Evolutionary conservation across 2,888 invertebrate genomes (phyloP), one percentile per base, ranked within the genome.

Genomic region (Drosophila kokeensis): DNA sequence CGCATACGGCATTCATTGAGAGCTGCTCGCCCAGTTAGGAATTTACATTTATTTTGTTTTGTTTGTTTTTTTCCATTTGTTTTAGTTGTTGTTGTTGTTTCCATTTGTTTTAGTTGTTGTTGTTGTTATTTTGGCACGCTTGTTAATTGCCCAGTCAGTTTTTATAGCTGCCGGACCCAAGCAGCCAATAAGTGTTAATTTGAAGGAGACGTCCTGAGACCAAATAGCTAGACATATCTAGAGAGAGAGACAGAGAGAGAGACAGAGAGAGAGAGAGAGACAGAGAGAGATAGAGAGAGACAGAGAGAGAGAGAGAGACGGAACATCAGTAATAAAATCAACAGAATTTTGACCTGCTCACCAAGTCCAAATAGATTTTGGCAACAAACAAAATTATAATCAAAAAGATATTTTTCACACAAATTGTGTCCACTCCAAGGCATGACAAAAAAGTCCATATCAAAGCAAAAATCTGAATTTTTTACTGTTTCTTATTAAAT

Each of bases 71-170:
- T 54, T 59, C n/a, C 21, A 45, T 45, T 60, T 60, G 18, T 13
- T 50, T 42, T 24, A 65, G 15, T 34, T 61, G 59, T 48, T 45
- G 24, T 10, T 64, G 32, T 42, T 60, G 21, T 42, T 55, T 38
- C n/a, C 21, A 45, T 45, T 60, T 60, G 18, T 13, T 50, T 42
- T 24, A 65, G 15, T 34, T 61, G 59, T 48, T 45, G 13, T 8
- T 61, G 24, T 10, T 64, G 32, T 42, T 60, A 27, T 42, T 55
- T 38, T 55, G 66, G 76, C 81, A 83, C 68, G 76, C 76, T 69
- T 79, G 86, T 79, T 85, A 83, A 88, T 88, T 83, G 88, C 86
- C 64, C 85, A 83, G 76, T 82, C 80, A 55, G 69, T 76, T 85
- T 88, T 88, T 82, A 87, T 79, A 36, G 69, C 60, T 68, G 54